These are phyloP conservation scores for Pyrochroa serraticornis DNA, from an alignment of 2,888 invertebrate species.

Conservation along the genomic window DNA sequence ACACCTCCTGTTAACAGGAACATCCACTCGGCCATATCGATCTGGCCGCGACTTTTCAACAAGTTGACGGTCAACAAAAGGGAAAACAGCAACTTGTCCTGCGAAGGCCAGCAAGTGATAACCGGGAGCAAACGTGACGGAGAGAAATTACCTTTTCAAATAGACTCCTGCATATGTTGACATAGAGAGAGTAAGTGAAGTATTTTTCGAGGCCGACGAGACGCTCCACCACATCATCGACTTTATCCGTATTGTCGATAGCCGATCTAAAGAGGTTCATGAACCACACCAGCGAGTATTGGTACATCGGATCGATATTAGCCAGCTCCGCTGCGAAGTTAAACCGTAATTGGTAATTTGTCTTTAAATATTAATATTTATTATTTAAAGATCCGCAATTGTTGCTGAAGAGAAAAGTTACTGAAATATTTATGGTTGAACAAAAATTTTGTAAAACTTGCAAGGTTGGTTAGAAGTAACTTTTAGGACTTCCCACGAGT, in stretches of 20 bases:
- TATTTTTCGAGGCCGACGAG: slow-evolving; percentile 75
- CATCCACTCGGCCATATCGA: slow-evolving; percentile 76
- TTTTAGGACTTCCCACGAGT: too few species aligned
- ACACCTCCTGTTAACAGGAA: slow-evolving; percentile 88
- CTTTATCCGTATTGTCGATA: slow-evolving; percentile 85
- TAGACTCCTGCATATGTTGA: slow-evolving; percentile 90
- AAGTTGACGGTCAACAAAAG: slow-evolving; percentile 76
- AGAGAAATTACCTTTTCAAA: slow-evolving; percentile 79
- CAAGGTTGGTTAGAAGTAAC: too few species aligned
- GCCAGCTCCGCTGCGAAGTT: slow-evolving; percentile 73
- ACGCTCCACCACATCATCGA: slow-evolving; percentile 79
- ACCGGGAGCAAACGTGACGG: neutral
- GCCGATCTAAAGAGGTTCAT: slow-evolving; percentile 84
- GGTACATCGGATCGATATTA: slow-evolving; percentile 96
- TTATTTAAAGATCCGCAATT: too few species aligned
- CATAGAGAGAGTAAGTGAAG: slow-evolving; percentile 89
- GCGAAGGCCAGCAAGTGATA: slow-evolving; percentile 9
- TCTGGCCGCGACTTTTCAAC: slow-evolving; percentile 64
- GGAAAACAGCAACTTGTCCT: slow-evolving; percentile 91
- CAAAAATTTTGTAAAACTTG: too few species aligned
- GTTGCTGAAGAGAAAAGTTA: too few species aligned
- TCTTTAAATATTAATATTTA: too few species aligned
- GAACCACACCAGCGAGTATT: slow-evolving; percentile 94
- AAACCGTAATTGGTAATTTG: too few species aligned
- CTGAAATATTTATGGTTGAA: too few species aligned